These are phyloP conservation scores for Clarias platycephalus DNA, from an alignment of 2,797 vertebrate species.

Conservation along the genomic window DNA sequence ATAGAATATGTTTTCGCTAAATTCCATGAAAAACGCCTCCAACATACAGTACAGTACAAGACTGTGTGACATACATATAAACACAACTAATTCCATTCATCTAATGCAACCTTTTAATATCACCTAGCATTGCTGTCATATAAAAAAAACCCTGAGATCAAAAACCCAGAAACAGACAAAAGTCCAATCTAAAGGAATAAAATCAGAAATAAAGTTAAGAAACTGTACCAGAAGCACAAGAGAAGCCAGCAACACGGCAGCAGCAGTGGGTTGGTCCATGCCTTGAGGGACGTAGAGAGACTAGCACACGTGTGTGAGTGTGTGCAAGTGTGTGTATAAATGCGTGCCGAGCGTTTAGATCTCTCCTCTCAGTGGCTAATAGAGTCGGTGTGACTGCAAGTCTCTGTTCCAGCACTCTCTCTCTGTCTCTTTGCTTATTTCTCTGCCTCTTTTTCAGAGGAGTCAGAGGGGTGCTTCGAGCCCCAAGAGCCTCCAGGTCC, in stretches of 20 bases:
- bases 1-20: not conserved
- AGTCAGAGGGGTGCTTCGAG: constrained; percentile 60
- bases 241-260: constrained; percentile 76
- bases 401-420: constrained; percentile 47
- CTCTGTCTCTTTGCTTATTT: constrained; percentile 61
- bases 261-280: constrained; percentile 78
- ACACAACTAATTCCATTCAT: constrained; percentile 31
- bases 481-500: constrained; percentile 71
- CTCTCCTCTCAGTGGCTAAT: constrained; percentile 54
- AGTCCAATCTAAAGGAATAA: not conserved
- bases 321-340: constrained; percentile 23
- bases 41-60: constrained; percentile 9
- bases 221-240: constrained; percentile 82
- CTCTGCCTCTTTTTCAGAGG: constrained; percentile 62
- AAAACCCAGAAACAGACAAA: not conserved
- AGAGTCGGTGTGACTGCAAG: constrained; percentile 26
- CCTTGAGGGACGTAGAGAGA: constrained; percentile 49
- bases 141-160: not conserved
- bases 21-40: constrained; percentile 14
- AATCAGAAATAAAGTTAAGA: constrained; percentile 26
- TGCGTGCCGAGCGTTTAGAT: constrained; percentile 68
- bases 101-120: constrained; percentile 34
- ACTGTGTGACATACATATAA: not conserved
- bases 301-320: constrained; percentile 39
- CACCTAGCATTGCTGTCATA: not conserved